phyloP scores from a whole-genome alignment of 2,113 vertebrate species.

The Datnioides undecimradiatus region DNA sequence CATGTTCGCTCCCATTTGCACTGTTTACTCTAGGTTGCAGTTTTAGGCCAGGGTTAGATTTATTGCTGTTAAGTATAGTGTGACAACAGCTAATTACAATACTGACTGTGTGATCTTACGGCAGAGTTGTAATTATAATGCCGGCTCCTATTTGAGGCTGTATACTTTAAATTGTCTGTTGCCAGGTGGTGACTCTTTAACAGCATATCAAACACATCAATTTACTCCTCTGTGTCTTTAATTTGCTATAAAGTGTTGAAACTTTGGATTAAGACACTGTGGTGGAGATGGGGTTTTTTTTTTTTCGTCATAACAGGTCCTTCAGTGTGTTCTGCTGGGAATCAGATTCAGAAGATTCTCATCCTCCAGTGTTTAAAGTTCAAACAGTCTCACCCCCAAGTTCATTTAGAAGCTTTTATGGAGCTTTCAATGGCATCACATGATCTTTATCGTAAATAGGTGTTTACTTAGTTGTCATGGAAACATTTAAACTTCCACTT shows the following conservation, averaged over 20 bases:
- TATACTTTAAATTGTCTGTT: conserved; percentile 57
- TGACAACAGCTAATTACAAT: conserved; percentile 79
- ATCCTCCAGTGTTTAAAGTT: neutral
- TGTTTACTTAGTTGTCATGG: neutral
- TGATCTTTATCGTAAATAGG: neutral
- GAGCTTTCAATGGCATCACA: neutral
- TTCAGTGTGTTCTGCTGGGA: neutral
- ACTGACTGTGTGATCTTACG: conserved; percentile 55
- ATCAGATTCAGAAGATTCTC: neutral
- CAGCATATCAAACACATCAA: conserved; percentile 53
- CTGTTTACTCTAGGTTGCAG: conserved; percentile 66
- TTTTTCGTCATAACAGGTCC: conserved; percentile 8
- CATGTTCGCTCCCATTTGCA: conserved; percentile 70
- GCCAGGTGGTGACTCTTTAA: conserved; percentile 72
- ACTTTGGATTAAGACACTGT: conserved; percentile 47
- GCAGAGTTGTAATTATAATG: conserved; percentile 69
- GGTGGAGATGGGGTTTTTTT: too few species aligned
- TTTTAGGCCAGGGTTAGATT: conserved; percentile 74
- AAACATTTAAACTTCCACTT: neutral
- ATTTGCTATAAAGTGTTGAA: conserved; percentile 62
- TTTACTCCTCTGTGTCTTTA: conserved; percentile 64
- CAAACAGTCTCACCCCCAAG: neutral
- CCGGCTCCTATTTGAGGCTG: conserved; percentile 59
- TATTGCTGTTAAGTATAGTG: conserved; percentile 80
- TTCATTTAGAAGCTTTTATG: neutral